Base-by-base conservation (phyloP, 2,797 vertebrate species). In the Falco naumanni region DNA sequence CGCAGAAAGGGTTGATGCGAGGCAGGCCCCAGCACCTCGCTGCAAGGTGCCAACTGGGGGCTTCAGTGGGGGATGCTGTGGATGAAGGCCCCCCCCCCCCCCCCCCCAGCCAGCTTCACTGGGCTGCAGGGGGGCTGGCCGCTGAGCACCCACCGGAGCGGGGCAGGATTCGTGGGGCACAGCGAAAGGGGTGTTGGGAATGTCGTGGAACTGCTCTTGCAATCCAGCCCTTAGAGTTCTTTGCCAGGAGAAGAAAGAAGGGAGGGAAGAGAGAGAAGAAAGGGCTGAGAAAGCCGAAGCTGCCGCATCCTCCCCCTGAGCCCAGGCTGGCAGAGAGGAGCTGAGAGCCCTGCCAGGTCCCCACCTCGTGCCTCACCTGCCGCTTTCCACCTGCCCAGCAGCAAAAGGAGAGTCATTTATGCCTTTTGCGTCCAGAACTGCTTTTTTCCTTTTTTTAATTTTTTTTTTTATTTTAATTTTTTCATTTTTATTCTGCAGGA, bases 301-400 rank as follows among this genome's bases (percentile, higher is more conserved):
- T 61, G 76, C 60, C 4, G 21, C 0, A 17, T 69, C 71, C 83
- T 63, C 45, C 43, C 22, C 47, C 45, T 2, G 13, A 31, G 84
- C 51, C 77, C 69, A 80, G 57, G 77, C 70, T 92, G 88, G 50
- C 75, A 48, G 34, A 33, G 41, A 34, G 47, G 68, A 56, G 66
- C 69, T 0, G 0, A 10, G 69, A 92, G 77, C 65, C 33, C 57
- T 79, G 56, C 76, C 86, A 86, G 39, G 39, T 65, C 25, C 60
- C 39, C 37, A 33, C 72, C 70, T 80, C 16, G 57, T 22, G 65
- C 48, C 69, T 78, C 85, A 34, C 69, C 29, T 19, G 72, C 76
- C 84, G 81, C 78, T 92, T 80, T 83, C 84, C 88, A 84, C 76
- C 93, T 68, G 81, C 54, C 45, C 90, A 82, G 63, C 5, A 47